These are phyloP conservation scores for Sturnira hondurensis DNA, from an alignment of 2,113 vertebrate species.

Conservation along the genomic window DNA sequence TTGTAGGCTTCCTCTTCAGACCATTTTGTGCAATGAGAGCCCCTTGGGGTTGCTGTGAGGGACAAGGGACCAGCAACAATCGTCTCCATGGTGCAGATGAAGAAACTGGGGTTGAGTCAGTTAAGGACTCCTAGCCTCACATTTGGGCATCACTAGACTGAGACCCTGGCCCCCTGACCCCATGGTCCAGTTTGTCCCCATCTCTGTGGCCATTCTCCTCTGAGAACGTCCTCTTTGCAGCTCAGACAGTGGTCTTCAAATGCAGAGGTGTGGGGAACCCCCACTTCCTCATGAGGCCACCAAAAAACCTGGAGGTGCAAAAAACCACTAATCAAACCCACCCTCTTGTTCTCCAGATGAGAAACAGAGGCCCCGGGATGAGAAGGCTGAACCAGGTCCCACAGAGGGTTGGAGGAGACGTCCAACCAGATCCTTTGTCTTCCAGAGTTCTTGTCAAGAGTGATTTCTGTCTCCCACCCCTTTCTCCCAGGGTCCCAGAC, in stretches of 20 bases:
- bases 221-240: too few relatives aligned
- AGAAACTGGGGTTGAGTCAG: background rate
- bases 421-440: background rate
- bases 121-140: background rate
- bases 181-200: too few relatives aligned
- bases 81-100: background rate
- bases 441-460: too few relatives aligned
- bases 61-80: rapidly evolving
- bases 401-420: too few relatives aligned
- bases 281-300: background rate
- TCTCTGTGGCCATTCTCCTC: rapidly evolving
- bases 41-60: background rate
- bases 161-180: background rate
- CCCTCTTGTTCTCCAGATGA: background rate
- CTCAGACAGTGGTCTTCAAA: background rate
- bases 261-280: background rate
- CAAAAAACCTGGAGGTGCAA: background rate
- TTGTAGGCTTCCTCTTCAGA: background rate
- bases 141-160: background rate
- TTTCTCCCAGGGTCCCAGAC: background rate
- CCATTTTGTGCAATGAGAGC: background rate
- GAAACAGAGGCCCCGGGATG: background rate
- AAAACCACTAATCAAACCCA: background rate
- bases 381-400: rapidly evolving
- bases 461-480: background rate